Conservation (phyloP, 2,797 vertebrate genomes). For the Peromyscus nudipes region DNA sequence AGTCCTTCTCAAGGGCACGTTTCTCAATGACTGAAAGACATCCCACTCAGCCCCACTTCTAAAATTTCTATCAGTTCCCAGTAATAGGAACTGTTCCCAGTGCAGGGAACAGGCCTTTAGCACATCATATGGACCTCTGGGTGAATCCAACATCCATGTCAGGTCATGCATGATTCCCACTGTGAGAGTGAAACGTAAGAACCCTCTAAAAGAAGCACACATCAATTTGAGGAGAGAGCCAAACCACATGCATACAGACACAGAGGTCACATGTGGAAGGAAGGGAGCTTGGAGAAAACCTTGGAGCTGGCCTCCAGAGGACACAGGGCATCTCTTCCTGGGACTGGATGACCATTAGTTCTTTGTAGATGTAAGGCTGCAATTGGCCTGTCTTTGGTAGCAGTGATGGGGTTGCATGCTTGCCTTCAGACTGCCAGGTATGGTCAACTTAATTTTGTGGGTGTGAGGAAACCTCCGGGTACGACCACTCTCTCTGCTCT, state of each 20-base stretch:
- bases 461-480: accelerated
- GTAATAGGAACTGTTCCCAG: not conserved
- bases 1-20: not conserved
- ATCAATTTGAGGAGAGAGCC: not conserved
- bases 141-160: not conserved
- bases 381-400: not conserved
- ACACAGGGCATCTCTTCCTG: not conserved
- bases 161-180: accelerated
- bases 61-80: not conserved
- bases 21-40: not conserved
- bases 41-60: not conserved
- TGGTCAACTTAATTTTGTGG: not conserved
- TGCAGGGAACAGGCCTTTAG: not conserved
- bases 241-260: not conserved
- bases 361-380: not conserved
- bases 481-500: not conserved
- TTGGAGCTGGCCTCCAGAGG: not conserved
- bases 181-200: not conserved
- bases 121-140: not conserved
- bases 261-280: not conserved
- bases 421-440: too few relatives aligned
- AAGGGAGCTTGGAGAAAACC: not conserved
- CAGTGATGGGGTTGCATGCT: too few relatives aligned
- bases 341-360: not conserved
- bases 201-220: not conserved